Conservation (phyloP, 2,797 vertebrate genomes). For the Cuculus canorus region DNA sequence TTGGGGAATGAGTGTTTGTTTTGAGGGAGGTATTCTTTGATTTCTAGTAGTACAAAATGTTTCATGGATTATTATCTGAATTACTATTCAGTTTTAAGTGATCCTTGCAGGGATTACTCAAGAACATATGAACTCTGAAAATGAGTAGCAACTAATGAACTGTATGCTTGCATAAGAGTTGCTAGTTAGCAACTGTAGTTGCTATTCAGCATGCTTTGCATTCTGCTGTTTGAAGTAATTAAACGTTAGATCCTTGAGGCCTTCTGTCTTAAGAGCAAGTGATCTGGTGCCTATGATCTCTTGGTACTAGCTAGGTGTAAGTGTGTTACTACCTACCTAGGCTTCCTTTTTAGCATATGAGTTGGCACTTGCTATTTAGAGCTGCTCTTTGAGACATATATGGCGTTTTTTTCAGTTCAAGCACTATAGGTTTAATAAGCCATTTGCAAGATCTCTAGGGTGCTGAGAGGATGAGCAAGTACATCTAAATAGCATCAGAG, state of each 20-base stretch:
- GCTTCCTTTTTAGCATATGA: background rate
- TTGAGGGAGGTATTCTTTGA: background rate
- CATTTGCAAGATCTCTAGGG: background rate
- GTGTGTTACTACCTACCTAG: background rate
- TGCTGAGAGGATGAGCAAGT: background rate
- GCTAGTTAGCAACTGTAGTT: background rate
- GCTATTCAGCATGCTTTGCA: accelerated
- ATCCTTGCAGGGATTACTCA: background rate
- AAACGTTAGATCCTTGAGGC: background rate
- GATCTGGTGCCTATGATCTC: accelerated
- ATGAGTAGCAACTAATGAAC: background rate
- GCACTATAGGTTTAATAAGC: background rate
- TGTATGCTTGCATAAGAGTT: background rate
- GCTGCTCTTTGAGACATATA: background rate
- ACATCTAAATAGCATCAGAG: background rate
- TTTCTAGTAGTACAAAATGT: background rate
- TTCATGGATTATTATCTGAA: background rate
- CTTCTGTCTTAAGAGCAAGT: background rate
- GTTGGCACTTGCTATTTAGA: background rate
- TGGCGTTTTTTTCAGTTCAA: background rate
- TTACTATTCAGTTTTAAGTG: background rate
- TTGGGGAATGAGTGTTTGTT: background rate
- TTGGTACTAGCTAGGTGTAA: background rate
- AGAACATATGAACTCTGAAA: background rate
- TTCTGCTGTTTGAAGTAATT: background rate